Base-by-base conservation (phyloP, 2,888 invertebrate genomes). In the Trichopria drosophilae region DNA sequence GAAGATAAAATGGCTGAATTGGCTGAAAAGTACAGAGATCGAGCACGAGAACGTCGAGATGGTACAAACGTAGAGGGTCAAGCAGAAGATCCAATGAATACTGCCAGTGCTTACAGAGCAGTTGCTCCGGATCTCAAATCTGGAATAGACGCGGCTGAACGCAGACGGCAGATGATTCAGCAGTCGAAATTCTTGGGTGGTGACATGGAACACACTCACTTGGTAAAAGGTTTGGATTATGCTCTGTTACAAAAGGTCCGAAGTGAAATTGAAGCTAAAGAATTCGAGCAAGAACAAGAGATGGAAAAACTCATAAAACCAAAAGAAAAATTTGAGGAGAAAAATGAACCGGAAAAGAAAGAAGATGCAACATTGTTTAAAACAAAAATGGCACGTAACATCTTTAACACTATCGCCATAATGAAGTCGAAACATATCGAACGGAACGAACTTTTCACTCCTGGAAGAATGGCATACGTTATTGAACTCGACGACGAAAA, bases 151-250 rank as follows among this genome's bases (percentile, higher is more conserved):
- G 94, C 94, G 0, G 96, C 97, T 5, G 97, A 98, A 76, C 81
- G 96, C 31, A 81, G 98, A 42, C 84, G 95, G 41, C 93, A 97
- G 70, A 87, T 96, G 80, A 99, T 99, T 71, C 89, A 90, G 72
- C 98, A 99, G 78, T 99, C 99, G 0, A 99, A 99, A 78, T 99
- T 95, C 78, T 92, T 99, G 80, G 99, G 99, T 73, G 99, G 99
- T 83, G 99, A 99, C 77, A 97, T 99, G 92, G 97, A 99, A 69
- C 99, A 99, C 68, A 99, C 99, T 72, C 99, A 99, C 79, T 94
- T 99, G 82, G 99, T 99, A 64, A 99, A 99, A 79, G 99, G 94
- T 64, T 77, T 91, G 72, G 95, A 95, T 81, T 95, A 92, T 75
- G 93, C 94, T 0, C 77, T 95, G 42, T 76, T 95, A 49, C 93